These are phyloP conservation scores for Pardosa pseudoannulata DNA, from an alignment of 2,888 invertebrate genomes.

Conservation along the genomic window DNA sequence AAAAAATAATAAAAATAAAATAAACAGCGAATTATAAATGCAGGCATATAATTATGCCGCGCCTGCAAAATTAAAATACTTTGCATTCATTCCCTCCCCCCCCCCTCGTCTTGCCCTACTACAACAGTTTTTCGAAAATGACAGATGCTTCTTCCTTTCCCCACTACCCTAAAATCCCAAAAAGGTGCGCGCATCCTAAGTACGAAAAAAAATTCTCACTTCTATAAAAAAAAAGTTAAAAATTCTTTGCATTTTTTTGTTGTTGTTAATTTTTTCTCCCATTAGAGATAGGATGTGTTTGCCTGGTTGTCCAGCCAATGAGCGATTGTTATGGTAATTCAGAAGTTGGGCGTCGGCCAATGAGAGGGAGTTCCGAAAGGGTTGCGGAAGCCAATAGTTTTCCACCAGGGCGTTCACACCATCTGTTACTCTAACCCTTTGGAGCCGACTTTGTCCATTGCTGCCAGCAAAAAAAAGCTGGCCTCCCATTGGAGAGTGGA, in stretches of 20 bases:
- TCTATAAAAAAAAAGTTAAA: too few relatives aligned
- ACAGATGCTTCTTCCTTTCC: not conserved
- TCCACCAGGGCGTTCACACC: conserved; percentile 55
- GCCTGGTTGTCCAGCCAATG: conserved; percentile 48
- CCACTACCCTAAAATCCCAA: not conserved
- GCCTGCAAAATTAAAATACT: not conserved
- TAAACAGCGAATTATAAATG: not conserved
- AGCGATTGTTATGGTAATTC: conserved; percentile 43
- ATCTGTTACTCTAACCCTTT: conserved; percentile 55
- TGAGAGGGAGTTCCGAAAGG: conserved; percentile 59
- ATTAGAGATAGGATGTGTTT: not conserved
- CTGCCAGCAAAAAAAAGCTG: conserved; percentile 1
- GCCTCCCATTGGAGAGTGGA: not conserved
- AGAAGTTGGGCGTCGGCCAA: conserved; percentile 33
- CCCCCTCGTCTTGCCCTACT: not conserved
- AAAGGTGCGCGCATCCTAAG: not conserved
- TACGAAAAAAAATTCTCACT: not conserved
- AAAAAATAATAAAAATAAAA: not conserved
- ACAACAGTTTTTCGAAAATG: not conserved
- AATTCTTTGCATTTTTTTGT: too few relatives aligned
- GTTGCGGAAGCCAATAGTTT: conserved; percentile 62
- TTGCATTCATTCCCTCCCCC: not conserved
- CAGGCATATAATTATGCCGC: not conserved
- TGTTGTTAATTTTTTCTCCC: too few relatives aligned
- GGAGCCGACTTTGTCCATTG: conserved; percentile 26